Evolutionary conservation across 2,888 invertebrate species (phyloP), one percentile per base, ranked within the genome.

Genomic region (Stomorhina lunata): DNA sequence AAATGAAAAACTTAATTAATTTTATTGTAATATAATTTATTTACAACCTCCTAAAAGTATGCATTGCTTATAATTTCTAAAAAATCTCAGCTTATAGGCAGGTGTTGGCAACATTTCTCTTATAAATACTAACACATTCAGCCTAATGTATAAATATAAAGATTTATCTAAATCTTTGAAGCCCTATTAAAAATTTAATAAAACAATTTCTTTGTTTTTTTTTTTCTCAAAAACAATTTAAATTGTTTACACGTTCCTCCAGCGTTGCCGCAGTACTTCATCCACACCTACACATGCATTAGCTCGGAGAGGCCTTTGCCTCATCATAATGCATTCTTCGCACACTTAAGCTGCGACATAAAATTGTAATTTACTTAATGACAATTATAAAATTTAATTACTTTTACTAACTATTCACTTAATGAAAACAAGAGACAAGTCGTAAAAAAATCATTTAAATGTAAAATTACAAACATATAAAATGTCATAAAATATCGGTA

Each of bases 381-480:
- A 75, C 75, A 79, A 79, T 75, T 66, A 79, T 61, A 79, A 71
- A 82, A 79, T 79, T 79, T 82, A 82, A 82, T 82, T 82, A 75
- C 82, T 73, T 73, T 55, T 73, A 81, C 77, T 69, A 40, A n/a
- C n/a, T n/a, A n/a, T n/a, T n/a, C 61, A 78, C 73, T 81, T 78
- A 73, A 78, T 78, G 66, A 75, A 71, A 79, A 71, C 45, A 59
- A 80, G 59, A 57, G 55, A 66, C 50, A 59, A 72, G 59, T 40
- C 48, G 32, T 79, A 79, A 79, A 72, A 66, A 59, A 37, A 20
- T 48, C 10, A 27, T 48, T 65, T 65, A 27, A 68, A 66, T 37
- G 27, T 12, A 32, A 43, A 53, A 45, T 27, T 27, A 27, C 34
- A 61, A 22, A 59, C 15, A 34, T 10, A 50, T 10, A n/a, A 43